Conservation (phyloP, 2,888 invertebrate species). For the Drosophila stalkeri region DNA sequence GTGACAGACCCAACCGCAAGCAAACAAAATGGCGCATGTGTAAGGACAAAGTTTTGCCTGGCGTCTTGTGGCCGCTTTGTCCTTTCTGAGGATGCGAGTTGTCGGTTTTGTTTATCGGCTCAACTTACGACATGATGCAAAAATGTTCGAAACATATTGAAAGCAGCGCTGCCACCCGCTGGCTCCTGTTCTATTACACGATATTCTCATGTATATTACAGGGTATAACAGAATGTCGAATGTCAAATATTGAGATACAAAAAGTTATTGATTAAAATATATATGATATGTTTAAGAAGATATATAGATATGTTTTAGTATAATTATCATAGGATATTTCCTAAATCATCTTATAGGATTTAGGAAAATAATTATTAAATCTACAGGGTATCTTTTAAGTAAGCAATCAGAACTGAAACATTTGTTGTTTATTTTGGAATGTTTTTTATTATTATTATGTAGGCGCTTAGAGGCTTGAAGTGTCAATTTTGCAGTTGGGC, state of each 20-base stretch:
- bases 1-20: slow-evolving; percentile 28
- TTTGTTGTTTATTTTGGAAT: neutral
- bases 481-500: slow-evolving; percentile 66
- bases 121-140: slow-evolving; percentile 70
- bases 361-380: neutral
- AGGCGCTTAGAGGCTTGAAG: slow-evolving; percentile 58
- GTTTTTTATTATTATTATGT: slow-evolving; percentile 16
- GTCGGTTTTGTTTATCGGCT: slow-evolving; percentile 71
- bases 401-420: no score
- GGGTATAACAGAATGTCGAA: neutral
- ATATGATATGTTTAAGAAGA: neutral
- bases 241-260: neutral
- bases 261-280: neutral
- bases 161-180: slow-evolving; percentile 25
- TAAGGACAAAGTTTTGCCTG: slow-evolving; percentile 74
- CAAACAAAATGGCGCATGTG: slow-evolving; percentile 70
- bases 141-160: slow-evolving; percentile 76
- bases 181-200: neutral
- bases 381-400: neutral
- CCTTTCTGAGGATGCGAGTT: slow-evolving; percentile 53
- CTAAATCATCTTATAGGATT: no score
- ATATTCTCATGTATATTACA: neutral
- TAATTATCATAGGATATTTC: no score
- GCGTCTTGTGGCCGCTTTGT: slow-evolving; percentile 59
- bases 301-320: no score